Percentiles rank a stretch among this genome's conserved stretches.
Conservation (phyloP, 2,113 vertebrate genomes). For the Sterna hirundo region DNA sequence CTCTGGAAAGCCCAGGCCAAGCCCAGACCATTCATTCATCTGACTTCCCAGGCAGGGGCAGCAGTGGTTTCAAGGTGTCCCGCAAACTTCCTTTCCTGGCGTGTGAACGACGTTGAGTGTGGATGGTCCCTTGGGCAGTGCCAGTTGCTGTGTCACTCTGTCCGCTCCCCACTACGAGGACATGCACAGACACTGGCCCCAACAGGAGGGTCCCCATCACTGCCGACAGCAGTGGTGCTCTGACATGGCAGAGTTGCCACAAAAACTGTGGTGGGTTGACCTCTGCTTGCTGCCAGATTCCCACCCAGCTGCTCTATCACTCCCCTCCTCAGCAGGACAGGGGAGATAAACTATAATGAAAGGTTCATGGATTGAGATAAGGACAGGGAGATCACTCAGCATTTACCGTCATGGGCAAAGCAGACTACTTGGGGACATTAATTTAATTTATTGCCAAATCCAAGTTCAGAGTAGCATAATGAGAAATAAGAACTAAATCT, state of each 20-base stretch:
- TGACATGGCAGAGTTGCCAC: background rate
- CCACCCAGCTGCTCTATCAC: background rate
- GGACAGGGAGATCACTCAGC: background rate
- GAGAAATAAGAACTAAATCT: background rate
- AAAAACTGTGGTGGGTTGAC: background rate
- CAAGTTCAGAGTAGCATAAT: background rate
- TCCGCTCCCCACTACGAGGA: background rate
- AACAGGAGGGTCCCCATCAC: background rate
- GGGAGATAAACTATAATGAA: background rate
- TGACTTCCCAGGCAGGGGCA: background rate
- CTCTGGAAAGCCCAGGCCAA: background rate
- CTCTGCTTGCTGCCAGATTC: background rate
- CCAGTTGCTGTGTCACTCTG: background rate
- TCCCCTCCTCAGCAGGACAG: background rate
- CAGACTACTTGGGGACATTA: background rate
- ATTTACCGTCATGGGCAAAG: background rate
- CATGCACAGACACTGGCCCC: background rate
- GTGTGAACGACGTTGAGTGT: accelerated
- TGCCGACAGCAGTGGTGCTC: background rate
- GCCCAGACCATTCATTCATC: background rate
- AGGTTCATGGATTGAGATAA: background rate
- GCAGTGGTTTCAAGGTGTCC: background rate
- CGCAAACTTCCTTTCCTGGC: background rate
- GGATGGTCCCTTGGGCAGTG: background rate
- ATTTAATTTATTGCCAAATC: background rate